These are phyloP conservation scores for Holcopasites calliopsidis DNA, from an alignment of 1,140 invertebrate species.

Conservation along the genomic window DNA sequence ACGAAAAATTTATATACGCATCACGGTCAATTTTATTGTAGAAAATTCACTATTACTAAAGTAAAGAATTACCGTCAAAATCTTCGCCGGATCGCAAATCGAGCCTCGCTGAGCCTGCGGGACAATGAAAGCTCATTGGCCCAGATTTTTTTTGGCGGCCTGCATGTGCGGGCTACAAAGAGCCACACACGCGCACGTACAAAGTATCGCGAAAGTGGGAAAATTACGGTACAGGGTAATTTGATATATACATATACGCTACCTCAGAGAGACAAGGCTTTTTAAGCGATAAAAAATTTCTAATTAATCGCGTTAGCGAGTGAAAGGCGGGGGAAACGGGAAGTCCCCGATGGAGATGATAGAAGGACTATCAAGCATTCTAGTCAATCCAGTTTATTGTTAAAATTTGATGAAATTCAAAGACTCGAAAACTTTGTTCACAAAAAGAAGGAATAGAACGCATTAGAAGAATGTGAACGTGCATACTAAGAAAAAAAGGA, in stretches of 20 bases:
- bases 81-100: neutral
- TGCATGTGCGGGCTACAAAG: too few relatives aligned
- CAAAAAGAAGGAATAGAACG: too few relatives aligned
- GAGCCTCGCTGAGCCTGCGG: neutral
- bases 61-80: neutral
- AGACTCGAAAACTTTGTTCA: too few relatives aligned
- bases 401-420: too few relatives aligned
- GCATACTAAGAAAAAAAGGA: too few relatives aligned
- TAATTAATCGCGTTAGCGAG: constrained; percentile 40
- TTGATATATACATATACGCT: constrained; percentile 28
- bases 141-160: too few relatives aligned
- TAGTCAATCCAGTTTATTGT: constrained; percentile 20
- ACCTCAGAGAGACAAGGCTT: constrained; percentile 48
- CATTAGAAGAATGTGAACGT: too few relatives aligned
- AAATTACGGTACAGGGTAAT: constrained; percentile 46
- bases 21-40: too few relatives aligned
- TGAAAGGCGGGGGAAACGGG: neutral
- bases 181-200: neutral
- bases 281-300: constrained; percentile 40
- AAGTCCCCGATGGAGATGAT: neutral
- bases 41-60: too few relatives aligned
- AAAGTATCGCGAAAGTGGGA: constrained; percentile 12
- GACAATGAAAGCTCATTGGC: neutral
- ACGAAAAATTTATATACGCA: too few relatives aligned
- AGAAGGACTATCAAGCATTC: constrained; percentile 8